Percentiles rank a stretch among this genome's conserved stretches.
phyloP scores from a whole-genome alignment of 1,140 invertebrate species.

The Mactra quadrangularis region DNA sequence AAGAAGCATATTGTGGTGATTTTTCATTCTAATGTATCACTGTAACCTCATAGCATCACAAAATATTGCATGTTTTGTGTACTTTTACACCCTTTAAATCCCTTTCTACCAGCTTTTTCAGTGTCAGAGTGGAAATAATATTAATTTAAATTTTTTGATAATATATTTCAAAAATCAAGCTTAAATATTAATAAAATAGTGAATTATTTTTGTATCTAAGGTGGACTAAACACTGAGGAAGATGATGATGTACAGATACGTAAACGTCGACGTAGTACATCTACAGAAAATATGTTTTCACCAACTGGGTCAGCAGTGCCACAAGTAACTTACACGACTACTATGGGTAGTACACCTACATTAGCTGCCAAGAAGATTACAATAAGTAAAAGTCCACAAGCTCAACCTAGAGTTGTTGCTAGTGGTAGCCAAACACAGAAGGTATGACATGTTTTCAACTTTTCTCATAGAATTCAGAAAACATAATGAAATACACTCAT shows the following conservation, averaged over 20 bases:
- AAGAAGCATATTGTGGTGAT: too few species aligned
- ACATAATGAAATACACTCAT: too few species aligned
- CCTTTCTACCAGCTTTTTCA: too few species aligned
- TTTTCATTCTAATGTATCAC: too few species aligned
- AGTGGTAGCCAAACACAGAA: constrained; percentile 78
- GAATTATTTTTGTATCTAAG: constrained; percentile 35
- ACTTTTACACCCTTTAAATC: too few species aligned
- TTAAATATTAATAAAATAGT: too few species aligned
- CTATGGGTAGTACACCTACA: constrained; percentile 67
- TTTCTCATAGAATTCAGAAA: too few species aligned
- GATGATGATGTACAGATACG: constrained; percentile 75
- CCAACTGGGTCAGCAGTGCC: constrained; percentile 63
- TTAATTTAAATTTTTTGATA: too few species aligned
- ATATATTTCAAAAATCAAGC: too few species aligned
- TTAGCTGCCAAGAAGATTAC: constrained; percentile 82
- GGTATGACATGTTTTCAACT: constrained; percentile 72
- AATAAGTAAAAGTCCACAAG: constrained; percentile 81
- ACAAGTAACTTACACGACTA: constrained; percentile 71
- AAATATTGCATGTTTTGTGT: too few species aligned
- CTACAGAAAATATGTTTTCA: constrained; percentile 74
- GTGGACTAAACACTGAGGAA: constrained; percentile 77
- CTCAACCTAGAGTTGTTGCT: constrained; percentile 70
- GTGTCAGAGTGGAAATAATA: too few species aligned
- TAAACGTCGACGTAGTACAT: constrained; percentile 74
- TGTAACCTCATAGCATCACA: too few species aligned